Evolutionary conservation across 2,797 vertebrate genomes (phyloP).

Genomic region (Somateria mollissima): DNA sequence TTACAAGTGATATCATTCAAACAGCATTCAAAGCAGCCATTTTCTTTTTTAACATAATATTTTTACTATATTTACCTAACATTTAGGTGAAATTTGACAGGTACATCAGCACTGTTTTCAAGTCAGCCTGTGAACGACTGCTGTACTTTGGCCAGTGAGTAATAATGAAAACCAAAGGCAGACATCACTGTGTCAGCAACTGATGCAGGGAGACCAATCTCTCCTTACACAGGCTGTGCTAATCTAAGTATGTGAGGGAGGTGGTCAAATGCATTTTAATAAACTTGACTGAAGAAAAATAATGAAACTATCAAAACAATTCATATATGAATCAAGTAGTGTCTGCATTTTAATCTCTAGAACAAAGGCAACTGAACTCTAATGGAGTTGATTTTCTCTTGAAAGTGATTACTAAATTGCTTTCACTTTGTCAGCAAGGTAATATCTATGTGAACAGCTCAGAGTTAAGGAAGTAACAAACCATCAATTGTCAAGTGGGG

Average conservation of each 20-base stretch:
- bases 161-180: neutral
- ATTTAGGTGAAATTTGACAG: neutral
- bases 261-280: neutral
- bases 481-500: neutral
- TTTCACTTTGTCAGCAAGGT: slow-evolving; percentile 26
- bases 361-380: slow-evolving; percentile 36
- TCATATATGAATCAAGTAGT: neutral
- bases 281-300: neutral
- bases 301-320: neutral
- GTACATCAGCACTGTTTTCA: neutral
- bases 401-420: slow-evolving; percentile 34
- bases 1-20: neutral
- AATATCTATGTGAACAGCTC: neutral
- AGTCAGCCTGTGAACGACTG: neutral
- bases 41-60: neutral
- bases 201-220: neutral
- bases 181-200: fast-evolving
- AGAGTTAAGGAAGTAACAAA: slow-evolving; percentile 17
- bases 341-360: neutral
- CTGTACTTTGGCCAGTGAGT: neutral
- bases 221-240: fast-evolving
- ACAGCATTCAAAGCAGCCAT: neutral
- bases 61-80: neutral
- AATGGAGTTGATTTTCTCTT: neutral
- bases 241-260: fast-evolving